Evolutionary conservation across 2,888 invertebrate genomes (phyloP).

Genomic region (Clanis bilineata): DNA sequence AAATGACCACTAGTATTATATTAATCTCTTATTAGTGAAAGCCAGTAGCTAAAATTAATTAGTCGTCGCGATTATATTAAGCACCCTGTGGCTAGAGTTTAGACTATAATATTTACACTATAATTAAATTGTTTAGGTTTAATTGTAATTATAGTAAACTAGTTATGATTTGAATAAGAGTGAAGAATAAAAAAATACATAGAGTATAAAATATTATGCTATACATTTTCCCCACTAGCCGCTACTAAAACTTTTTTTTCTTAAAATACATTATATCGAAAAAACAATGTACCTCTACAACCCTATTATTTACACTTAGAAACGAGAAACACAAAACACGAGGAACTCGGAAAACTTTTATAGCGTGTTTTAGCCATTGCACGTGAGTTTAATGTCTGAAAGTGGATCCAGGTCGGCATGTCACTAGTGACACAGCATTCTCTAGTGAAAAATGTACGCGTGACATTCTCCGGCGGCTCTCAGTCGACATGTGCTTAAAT

Average conservation of each 20-base stretch:
- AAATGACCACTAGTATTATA: no score
- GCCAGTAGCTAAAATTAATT: no score
- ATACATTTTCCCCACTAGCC: neutral
- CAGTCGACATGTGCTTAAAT: slow-evolving; percentile 36
- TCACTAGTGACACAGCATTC: slow-evolving; percentile 38
- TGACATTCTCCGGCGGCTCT: slow-evolving; percentile 45
- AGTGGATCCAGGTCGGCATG: slow-evolving; percentile 25
- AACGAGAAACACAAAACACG: neutral
- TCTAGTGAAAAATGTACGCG: slow-evolving; percentile 49
- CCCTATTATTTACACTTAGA: neutral
- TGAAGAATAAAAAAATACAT: no score
- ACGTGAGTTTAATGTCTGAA: slow-evolving; percentile 1
- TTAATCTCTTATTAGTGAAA: no score
- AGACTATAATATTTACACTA: no score
- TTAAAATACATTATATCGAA: neutral
- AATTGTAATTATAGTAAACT: no score
- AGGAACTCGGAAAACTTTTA: neutral
- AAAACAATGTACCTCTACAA: neutral
- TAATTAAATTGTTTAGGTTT: no score
- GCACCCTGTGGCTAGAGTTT: no score
- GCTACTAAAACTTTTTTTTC: neutral
- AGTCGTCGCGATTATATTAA: no score
- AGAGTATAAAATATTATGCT: neutral
- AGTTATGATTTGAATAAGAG: no score
- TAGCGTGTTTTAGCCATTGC: neutral